Conservation (phyloP, 2,888 invertebrate genomes). For the Aspidapion aeneum region DNA sequence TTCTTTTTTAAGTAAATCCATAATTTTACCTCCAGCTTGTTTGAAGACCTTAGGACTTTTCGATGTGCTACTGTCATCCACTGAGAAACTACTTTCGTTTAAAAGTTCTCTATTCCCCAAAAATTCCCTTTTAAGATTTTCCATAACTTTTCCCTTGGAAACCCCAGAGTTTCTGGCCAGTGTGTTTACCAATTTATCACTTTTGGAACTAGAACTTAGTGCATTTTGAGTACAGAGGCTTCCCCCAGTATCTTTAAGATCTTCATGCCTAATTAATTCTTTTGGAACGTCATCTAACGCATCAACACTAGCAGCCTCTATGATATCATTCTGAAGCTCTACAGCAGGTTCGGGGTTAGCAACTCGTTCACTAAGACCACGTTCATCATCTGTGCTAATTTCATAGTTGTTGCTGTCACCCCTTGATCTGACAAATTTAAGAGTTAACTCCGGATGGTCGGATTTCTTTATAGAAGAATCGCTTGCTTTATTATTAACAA, state of each 20-base stretch:
- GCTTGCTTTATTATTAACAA: too few relatives aligned
- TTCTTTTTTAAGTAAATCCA: neutral
- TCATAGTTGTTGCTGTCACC: neutral
- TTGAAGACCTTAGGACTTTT: neutral
- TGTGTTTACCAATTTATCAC: neutral
- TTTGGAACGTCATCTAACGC: neutral
- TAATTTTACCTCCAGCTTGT: neutral
- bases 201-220: too few relatives aligned
- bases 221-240: too few relatives aligned
- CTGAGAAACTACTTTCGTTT: neutral
- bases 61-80: neutral
- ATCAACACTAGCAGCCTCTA: too few relatives aligned
- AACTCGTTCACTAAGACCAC: neutral
- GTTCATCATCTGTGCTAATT: neutral
- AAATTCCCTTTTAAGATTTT: neutral
- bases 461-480: neutral
- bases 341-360: neutral
- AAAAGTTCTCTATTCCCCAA: neutral
- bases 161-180: neutral
- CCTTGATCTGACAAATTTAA: neutral
- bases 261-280: too few relatives aligned
- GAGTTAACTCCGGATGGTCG: neutral
- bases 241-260: too few relatives aligned
- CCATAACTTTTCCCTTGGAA: neutral
- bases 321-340: too few relatives aligned